Conservation (phyloP, 1,140 invertebrate genomes). For the Penaeus indicus region DNA sequence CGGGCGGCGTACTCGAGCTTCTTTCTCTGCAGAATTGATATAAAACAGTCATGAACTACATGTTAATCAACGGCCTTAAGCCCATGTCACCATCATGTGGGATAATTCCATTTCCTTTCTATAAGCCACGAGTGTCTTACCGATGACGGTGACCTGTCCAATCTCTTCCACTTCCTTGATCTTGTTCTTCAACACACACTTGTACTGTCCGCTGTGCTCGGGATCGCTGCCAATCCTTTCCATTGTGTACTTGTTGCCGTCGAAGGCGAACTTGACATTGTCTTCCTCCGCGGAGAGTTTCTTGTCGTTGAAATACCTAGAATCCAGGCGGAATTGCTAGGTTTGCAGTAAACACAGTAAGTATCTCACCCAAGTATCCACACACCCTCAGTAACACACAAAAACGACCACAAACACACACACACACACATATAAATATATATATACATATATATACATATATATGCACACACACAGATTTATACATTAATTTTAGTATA, state of each 20-base stretch:
- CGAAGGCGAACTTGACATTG: slow-evolving; percentile 48
- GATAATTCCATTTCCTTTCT: slow-evolving; percentile 10
- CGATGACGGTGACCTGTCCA: slow-evolving; percentile 68
- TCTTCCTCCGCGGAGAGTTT: slow-evolving; percentile 52
- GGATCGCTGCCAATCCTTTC: slow-evolving; percentile 64
- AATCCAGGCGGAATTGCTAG: not conserved
- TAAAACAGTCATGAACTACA: too few relatives aligned
- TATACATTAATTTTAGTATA: too few relatives aligned
- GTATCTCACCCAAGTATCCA: not conserved
- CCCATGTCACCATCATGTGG: not conserved
- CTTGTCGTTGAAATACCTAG: slow-evolving; percentile 59
- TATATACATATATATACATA: too few relatives aligned
- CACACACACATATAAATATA: too few relatives aligned
- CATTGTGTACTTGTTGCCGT: slow-evolving; percentile 60
- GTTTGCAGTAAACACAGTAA: not conserved
- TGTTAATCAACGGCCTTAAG: not conserved
- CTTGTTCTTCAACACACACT: slow-evolving; percentile 69
- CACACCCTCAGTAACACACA: not conserved
- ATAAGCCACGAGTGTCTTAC: slow-evolving; percentile 59
- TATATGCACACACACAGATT: too few relatives aligned
- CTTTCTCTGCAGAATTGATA: slow-evolving; percentile 54
- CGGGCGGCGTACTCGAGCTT: slow-evolving; percentile 51
- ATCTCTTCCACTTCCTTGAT: slow-evolving; percentile 70
- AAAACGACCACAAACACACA: too few relatives aligned
- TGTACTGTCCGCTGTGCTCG: slow-evolving; percentile 66